Evolutionary conservation across 2,888 invertebrate genomes (phyloP), one percentile per base, ranked within the genome.

Genomic region (Entomobrya multifasciata): DNA sequence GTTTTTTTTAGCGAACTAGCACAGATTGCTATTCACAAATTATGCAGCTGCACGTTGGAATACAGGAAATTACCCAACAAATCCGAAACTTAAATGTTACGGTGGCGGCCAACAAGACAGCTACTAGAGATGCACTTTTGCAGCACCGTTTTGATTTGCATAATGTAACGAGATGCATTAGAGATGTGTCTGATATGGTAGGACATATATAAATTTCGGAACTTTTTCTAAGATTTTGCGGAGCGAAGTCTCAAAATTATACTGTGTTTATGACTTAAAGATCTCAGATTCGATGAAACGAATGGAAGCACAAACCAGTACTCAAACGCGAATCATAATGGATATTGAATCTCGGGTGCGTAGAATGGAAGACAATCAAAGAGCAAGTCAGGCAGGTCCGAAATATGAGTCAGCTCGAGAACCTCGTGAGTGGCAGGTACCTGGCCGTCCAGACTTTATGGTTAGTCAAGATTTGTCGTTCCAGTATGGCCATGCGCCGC

Each of bases 71-170:
- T 0, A 82, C 76, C 17, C 87, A 87, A 22, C 87, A 87, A 52
- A 55, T 87, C 52, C 49, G 87, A 30, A 87, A 82, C 20, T 55
- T 87, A 17, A 77, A 30, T 10, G 74, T 74, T 25, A 25, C 77
- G 0, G 82, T 82, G 1, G 67, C 80, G 6, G 86, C 76, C 0
- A 86, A 76, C 22, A 86, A 86, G 47, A 76, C 86, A 1, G 57
- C 76, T 17, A 86, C 81, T 0, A 74, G 86, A 15, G 86, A 86
- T 41, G 86, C 86, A 13, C 67, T 86, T 11, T 20, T 81, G 11
- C 86, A 86, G n/a, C 86, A 86, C 17, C 79, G 86, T 1, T 86
- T 86, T 65, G 86, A 86, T 65, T 76, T 86, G 36, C 86, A 86
- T 22, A 81, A 52, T 47, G 80, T 76, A 30, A 86, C 67, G 3